A percentile compares a stretch with the other conserved stretches of the same genome.
Evolutionary conservation across 1,140 invertebrate genomes (phyloP).

Genomic region (Diploscapter pachys): DNA sequence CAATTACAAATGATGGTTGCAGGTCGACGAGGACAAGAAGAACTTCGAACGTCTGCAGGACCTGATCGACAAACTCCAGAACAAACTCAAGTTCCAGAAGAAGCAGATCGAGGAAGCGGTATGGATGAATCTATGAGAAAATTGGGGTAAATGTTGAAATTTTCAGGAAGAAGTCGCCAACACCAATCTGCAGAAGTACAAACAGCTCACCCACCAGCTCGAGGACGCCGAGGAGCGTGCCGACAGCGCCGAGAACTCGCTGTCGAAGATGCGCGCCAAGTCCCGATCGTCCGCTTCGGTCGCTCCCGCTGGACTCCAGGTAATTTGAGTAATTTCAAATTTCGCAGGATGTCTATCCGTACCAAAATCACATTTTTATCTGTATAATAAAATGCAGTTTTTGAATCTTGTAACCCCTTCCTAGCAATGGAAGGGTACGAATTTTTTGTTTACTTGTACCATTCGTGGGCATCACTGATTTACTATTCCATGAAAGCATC

Average conservation of each 20-base stretch:
- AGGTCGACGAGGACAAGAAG: conserved; percentile 59
- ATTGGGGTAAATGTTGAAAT: not conserved
- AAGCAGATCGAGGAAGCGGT: conserved; percentile 95
- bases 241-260: conserved; percentile 91
- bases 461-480: too few relatives aligned
- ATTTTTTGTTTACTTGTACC: too few relatives aligned
- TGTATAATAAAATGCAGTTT: too few relatives aligned
- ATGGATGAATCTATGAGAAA: conserved; percentile 48
- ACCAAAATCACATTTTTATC: too few relatives aligned
- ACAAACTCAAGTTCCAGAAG: conserved; percentile 99
- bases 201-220: conserved; percentile 95
- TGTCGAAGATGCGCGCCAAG: conserved; percentile 95
- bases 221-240: conserved; percentile 97
- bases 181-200: conserved; percentile 97
- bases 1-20: not conserved
- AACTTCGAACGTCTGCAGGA: conserved; percentile 67
- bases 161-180: conserved; percentile 87
- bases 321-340: too few relatives aligned
- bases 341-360: too few relatives aligned
- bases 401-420: too few relatives aligned
- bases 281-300: conserved; percentile 76
- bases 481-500: too few relatives aligned
- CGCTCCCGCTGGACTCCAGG: conserved; percentile 49
- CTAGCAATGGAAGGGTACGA: too few relatives aligned
- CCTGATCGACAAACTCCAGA: conserved; percentile 95